Percentiles rank a stretch among this genome's conserved stretches.
Evolutionary conservation across 1,140 invertebrate species (phyloP).

Genomic region (Himalopsyche phryganea): DNA sequence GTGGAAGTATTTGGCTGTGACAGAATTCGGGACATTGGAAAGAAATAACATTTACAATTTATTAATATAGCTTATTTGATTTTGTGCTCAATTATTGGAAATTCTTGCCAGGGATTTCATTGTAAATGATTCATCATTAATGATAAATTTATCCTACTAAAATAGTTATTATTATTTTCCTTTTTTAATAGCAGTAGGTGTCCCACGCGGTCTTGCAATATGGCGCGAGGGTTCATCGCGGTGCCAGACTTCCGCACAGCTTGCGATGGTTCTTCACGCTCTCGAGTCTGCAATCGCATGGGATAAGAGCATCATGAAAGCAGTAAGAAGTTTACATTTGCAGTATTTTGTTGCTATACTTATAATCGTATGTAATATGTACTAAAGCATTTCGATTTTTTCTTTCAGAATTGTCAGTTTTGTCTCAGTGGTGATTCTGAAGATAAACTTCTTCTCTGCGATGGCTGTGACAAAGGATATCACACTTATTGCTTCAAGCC

Average conservation of each 20-base stretch:
- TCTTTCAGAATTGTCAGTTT: constrained; percentile 91
- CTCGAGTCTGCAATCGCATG: constrained; percentile 91
- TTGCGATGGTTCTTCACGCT: constrained; percentile 86
- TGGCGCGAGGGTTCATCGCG: constrained; percentile 86
- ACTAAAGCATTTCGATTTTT: neutral
- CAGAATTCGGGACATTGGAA: no score
- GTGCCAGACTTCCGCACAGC: constrained; percentile 80
- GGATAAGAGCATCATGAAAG: constrained; percentile 99
- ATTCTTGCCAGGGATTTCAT: no score
- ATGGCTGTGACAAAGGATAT: constrained; percentile 96
- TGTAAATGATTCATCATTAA: no score
- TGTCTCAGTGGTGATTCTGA: constrained; percentile 95
- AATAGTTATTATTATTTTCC: no score
- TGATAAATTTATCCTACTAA: no score
- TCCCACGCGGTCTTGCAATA: constrained; percentile 63
- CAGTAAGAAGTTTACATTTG: constrained; percentile 63
- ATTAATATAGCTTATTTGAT: no score
- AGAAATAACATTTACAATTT: no score
- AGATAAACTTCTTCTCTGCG: constrained; percentile 90
- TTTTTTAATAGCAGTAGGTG: constrained; percentile 13
- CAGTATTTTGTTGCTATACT: neutral
- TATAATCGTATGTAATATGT: neutral
- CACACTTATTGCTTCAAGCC: constrained; percentile 98
- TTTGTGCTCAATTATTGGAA: no score
- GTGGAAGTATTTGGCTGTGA: no score